A percentile compares a stretch with the other conserved stretches of the same genome.
Evolutionary conservation across 1,140 invertebrate genomes (phyloP).

Genomic region (Camponotus vicinus): DNA sequence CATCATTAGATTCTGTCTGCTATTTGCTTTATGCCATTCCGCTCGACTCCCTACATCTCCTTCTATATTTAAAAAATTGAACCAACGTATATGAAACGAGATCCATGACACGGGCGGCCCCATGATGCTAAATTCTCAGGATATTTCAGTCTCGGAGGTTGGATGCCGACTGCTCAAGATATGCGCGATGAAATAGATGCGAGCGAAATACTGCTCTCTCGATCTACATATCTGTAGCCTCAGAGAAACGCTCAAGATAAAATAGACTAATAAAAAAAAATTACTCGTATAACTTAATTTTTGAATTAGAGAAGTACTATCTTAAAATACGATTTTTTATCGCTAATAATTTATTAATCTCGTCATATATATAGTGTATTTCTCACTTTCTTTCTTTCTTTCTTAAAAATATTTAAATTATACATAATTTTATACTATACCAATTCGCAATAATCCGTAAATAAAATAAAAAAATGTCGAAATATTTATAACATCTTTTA

Average conservation of each 20-base stretch:
- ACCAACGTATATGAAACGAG: constrained; percentile 1
- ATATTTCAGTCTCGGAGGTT: constrained; percentile 19
- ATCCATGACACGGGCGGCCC: constrained; percentile 1
- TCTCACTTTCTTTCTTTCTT: background rate
- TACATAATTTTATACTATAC: background rate
- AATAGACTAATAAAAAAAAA: background rate
- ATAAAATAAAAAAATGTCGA: background rate
- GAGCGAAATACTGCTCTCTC: constrained; percentile 1
- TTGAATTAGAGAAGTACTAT: background rate
- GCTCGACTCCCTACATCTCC: background rate
- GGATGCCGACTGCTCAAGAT: constrained; percentile 11
- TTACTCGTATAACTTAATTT: background rate
- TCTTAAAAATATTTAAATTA: background rate
- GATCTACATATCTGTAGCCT: background rate
- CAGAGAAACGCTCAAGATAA: background rate
- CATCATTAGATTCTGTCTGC: background rate
- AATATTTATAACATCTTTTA: background rate
- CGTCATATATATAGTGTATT: background rate
- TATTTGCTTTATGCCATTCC: constrained; percentile 17
- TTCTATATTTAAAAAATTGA: constrained; percentile 40
- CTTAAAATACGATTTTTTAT: background rate
- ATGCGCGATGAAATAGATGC: constrained; percentile 23
- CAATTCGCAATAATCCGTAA: background rate
- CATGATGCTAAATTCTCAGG: constrained; percentile 26
- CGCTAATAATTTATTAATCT: background rate